These are phyloP conservation scores for Deilephila elpenor DNA, from an alignment of 2,888 invertebrate genomes.

Conservation along the genomic window DNA sequence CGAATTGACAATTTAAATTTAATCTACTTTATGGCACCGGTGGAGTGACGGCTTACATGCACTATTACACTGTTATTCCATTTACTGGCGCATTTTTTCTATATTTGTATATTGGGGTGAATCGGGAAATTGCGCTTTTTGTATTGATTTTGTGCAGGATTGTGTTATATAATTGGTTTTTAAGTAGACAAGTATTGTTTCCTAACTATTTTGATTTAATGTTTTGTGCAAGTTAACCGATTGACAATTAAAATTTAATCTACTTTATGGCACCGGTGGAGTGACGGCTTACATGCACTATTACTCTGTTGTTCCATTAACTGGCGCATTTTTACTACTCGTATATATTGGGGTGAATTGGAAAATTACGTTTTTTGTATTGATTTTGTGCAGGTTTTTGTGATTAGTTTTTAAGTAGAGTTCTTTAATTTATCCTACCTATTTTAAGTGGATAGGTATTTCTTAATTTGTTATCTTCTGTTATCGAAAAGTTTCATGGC, in stretches of 20 bases:
- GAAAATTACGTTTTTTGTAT: conserved; percentile 20
- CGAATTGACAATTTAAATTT: conserved; percentile 81
- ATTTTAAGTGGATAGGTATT: too few relatives aligned
- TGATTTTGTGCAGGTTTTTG: not conserved
- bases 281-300: conserved; percentile 66
- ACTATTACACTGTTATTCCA: conserved; percentile 62
- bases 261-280: conserved; percentile 35
- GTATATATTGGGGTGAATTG: conserved; percentile 34
- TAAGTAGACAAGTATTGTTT: too few relatives aligned
- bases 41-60: conserved; percentile 62
- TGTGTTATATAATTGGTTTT: not conserved
- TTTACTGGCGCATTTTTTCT: conserved; percentile 54
- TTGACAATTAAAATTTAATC: too few relatives aligned
- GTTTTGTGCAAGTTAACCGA: too few relatives aligned
- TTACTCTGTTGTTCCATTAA: conserved; percentile 58
- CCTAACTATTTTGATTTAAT: too few relatives aligned
- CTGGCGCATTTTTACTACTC: conserved; percentile 53
- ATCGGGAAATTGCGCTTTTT: conserved; percentile 27
- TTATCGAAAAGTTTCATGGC: too few relatives aligned
- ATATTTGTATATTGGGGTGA: conserved; percentile 40
- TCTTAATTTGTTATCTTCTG: too few relatives aligned
- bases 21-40: conserved; percentile 73
- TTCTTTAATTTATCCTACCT: too few relatives aligned
- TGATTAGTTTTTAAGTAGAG: not conserved
- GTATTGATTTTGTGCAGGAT: not conserved